Evolutionary conservation across 2,113 vertebrate genomes (phyloP), one percentile per base, ranked within the genome.

Genomic region (Rynchops niger): DNA sequence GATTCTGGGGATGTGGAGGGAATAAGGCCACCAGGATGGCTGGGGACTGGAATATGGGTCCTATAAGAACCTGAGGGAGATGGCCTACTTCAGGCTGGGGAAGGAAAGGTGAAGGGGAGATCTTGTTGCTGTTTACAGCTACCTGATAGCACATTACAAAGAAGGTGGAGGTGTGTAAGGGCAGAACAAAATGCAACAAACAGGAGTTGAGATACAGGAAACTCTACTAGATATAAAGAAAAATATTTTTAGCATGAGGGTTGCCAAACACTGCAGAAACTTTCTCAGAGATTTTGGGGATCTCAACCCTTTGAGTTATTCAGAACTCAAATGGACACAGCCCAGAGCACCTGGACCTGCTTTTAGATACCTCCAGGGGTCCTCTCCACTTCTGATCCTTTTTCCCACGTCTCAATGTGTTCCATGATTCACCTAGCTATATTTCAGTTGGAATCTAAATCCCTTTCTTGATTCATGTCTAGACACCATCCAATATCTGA

Each of bases 11-110:
- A 50, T 18, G 12, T 36, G 11, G 18, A 82, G 11, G 32, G 6
- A n/a, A 34, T 13, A 56, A 18, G 22, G 22, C 5, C 15, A 34
- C 14, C 26, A 61, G 34, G 15, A 34, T 34, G 17, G 27, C 1
- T 61, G 11, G 1, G 15, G 2, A 0, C 12, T 73, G 13, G 1
- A 73, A 15, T 8, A 34, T 34, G 5, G 6, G 8, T 32, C 18
- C 32, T 49, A 32, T 15, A 17, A 53, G 11, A 83, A n/a, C 10
- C 2, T 50, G 29, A n/a, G 42, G 22, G 15, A 86, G 30, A 12
- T 29, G 14, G 12, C 2, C 9, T 72, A 8, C 4, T 40, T 94
- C 38, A 43, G 12, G 14, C 9, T 47, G 20, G 16, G 6, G 7
- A 70, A 77, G 12, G 22, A 26, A 74, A 29, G 22, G 15, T 7